Conservation (phyloP, 1,140 invertebrate species). For the Eupeodes corollae region DNA sequence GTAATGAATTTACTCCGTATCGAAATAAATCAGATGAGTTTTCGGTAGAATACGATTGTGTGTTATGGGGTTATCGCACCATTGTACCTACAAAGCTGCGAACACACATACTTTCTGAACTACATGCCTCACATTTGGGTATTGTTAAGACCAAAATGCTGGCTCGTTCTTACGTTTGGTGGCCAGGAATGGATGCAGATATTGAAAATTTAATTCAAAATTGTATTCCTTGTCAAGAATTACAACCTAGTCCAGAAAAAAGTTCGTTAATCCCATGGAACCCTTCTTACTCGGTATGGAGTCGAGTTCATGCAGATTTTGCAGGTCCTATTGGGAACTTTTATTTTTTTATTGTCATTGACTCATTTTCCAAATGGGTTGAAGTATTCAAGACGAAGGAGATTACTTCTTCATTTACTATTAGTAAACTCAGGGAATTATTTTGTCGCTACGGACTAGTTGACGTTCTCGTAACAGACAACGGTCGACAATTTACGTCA, state of each 20-base stretch:
- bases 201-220: too few relatives aligned
- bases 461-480: too few relatives aligned
- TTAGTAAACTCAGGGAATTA: too few relatives aligned
- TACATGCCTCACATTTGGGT: slow-evolving; percentile 33
- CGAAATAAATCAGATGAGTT: slow-evolving; percentile 10
- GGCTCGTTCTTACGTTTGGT: slow-evolving; percentile 35
- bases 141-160: slow-evolving; percentile 34
- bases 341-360: too few relatives aligned
- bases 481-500: too few relatives aligned
- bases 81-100: slow-evolving; percentile 16
- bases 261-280: slow-evolving; percentile 2
- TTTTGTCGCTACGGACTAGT: too few relatives aligned
- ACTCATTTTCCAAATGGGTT: too few relatives aligned
- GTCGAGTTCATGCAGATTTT: slow-evolving; percentile 4
- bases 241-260: too few relatives aligned
- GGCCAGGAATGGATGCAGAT: slow-evolving; percentile 30
- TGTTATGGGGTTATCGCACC: slow-evolving; percentile 19
- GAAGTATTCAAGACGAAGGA: too few relatives aligned
- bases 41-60: slow-evolving; percentile 12
- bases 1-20: slow-evolving; percentile 7
- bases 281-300: slow-evolving; percentile 2
- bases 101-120: slow-evolving; percentile 10
- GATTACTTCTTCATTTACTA: too few relatives aligned
- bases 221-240: too few relatives aligned
- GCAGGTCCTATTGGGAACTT: too few relatives aligned